These are phyloP conservation scores for Nomada ferruginata DNA, from an alignment of 2,888 invertebrate species.

Conservation along the genomic window DNA sequence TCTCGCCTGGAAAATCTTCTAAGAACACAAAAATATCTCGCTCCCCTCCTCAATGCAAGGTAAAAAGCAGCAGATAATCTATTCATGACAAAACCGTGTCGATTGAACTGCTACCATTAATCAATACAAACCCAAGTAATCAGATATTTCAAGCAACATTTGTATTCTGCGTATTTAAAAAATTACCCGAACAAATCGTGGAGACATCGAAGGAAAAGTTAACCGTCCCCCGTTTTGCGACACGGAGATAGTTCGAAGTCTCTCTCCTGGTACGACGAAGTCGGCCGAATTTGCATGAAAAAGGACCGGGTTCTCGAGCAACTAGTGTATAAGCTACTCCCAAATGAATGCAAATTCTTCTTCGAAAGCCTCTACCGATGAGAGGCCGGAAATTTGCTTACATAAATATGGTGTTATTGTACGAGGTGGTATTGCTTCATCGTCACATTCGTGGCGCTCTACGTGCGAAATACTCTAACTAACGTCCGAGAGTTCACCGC, in stretches of 20 bases:
- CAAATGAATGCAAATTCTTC: constrained; percentile 79
- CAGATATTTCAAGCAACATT: no score
- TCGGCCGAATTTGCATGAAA: constrained; percentile 77
- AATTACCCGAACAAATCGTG: constrained; percentile 45
- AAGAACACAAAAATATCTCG: no score
- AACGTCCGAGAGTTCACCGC: constrained; percentile 54
- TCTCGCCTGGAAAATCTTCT: no score
- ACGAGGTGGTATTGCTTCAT: constrained; percentile 65
- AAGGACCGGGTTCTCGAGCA: constrained; percentile 72
- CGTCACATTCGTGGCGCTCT: constrained; percentile 41
- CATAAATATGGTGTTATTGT: constrained; percentile 75
- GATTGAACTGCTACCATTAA: no score
- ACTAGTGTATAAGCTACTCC: constrained; percentile 75
- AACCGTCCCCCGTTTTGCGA: constrained; percentile 65
- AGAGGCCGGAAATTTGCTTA: constrained; percentile 75
- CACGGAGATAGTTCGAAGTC: constrained; percentile 52
- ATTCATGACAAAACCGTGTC: no score
- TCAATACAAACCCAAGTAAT: no score
- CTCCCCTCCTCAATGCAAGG: no score
- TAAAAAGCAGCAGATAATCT: no score
- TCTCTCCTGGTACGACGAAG: constrained; percentile 43
- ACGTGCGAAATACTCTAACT: constrained; percentile 53
- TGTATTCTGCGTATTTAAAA: constrained; percentile 48
- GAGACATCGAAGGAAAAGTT: constrained; percentile 60
- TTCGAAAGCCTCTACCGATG: constrained; percentile 71